These are phyloP conservation scores for Azemiops feae DNA, from an alignment of 2,113 vertebrate species.

Conservation along the genomic window DNA sequence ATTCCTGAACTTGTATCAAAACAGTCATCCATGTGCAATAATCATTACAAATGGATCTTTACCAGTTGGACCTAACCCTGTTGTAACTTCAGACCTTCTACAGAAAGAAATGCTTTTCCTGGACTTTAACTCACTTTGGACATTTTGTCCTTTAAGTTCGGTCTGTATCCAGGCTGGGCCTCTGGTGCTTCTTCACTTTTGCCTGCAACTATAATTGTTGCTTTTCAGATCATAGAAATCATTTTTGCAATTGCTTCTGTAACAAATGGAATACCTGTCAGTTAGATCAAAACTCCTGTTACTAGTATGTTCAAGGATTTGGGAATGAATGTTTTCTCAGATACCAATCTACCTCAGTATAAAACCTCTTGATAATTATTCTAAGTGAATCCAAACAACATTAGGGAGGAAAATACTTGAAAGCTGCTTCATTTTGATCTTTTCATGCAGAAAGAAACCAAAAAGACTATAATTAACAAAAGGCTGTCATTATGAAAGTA, in stretches of 20 bases:
- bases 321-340: not conserved
- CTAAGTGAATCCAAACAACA: not conserved
- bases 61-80: constrained; percentile 41
- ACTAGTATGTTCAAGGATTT: not conserved
- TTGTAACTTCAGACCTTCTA: not conserved
- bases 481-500: not conserved
- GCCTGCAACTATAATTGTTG: not conserved
- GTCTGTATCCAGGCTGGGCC: not conserved
- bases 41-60: constrained; percentile 47
- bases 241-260: not conserved
- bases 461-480: not conserved
- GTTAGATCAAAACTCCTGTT: not conserved
- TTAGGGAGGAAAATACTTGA: not conserved
- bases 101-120: not conserved
- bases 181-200: not conserved
- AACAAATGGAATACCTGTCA: not conserved
- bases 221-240: not conserved
- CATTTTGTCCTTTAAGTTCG: not conserved
- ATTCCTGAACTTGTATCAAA: constrained; percentile 64
- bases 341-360: not conserved
- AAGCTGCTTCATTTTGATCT: not conserved
- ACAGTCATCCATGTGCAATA: constrained; percentile 46
- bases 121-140: not conserved
- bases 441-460: not conserved
- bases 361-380: not conserved